These are phyloP conservation scores for Melinaea marsaeus DNA, from an alignment of 2,888 invertebrate genomes.

Conservation along the genomic window DNA sequence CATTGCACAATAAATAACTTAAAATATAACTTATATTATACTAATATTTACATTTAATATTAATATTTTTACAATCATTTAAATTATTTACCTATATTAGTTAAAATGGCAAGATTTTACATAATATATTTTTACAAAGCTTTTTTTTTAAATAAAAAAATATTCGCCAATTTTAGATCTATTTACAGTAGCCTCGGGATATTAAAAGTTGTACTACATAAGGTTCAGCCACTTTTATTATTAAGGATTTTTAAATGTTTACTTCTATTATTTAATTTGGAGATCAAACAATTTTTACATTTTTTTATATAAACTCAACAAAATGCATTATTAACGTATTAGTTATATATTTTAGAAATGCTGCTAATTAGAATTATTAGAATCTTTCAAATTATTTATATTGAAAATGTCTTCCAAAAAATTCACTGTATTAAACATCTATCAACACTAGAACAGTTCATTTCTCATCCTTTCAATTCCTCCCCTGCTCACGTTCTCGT, in stretches of 20 bases:
- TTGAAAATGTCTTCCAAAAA: neutral
- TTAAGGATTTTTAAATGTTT: neutral
- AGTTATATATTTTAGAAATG: too few species aligned
- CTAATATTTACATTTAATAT: slow-evolving; percentile 37
- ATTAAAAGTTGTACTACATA: slow-evolving; percentile 27
- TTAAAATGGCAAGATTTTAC: slow-evolving; percentile 22
- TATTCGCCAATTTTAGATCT: slow-evolving; percentile 4
- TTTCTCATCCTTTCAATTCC: slow-evolving; percentile 40
- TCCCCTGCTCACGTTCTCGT: slow-evolving; percentile 61
- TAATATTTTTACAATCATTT: slow-evolving; percentile 18
- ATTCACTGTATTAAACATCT: neutral
- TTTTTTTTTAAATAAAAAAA: slow-evolving; percentile 11
- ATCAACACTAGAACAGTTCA: neutral
- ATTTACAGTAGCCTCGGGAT: slow-evolving; percentile 26
- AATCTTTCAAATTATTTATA: too few species aligned
- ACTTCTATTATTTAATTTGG: neutral
- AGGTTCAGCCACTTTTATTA: neutral
- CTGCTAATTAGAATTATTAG: too few species aligned
- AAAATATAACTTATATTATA: slow-evolving; percentile 37
- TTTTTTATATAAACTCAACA: neutral
- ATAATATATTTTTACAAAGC: slow-evolving; percentile 1
- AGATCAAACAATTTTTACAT: neutral
- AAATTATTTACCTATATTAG: slow-evolving; percentile 13
- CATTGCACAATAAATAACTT: slow-evolving; percentile 78
- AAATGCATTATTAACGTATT: too few species aligned